These are phyloP conservation scores for Paramuricea clavata DNA, from an alignment of 92 coral and sea anemone species.

Conservation along the genomic window DNA sequence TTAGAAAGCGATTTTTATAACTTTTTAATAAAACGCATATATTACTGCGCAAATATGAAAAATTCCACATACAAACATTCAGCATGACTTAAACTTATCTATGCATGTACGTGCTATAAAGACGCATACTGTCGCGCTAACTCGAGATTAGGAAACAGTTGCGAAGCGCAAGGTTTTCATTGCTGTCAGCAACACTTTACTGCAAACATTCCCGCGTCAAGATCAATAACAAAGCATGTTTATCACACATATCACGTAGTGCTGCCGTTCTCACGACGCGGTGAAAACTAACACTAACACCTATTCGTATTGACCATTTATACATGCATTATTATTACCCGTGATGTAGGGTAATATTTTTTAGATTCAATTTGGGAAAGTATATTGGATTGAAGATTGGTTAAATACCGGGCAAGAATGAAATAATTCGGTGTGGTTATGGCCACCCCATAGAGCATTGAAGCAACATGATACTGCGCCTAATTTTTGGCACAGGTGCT, in stretches of 20 bases:
- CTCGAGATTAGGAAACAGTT: not conserved
- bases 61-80: no score
- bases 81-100: no score
- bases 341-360: not conserved
- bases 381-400: no score
- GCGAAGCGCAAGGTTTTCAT: not conserved
- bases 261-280: not conserved
- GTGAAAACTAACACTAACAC: not conserved
- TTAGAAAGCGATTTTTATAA: not conserved
- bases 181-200: slow-evolving; percentile 8
- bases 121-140: not conserved
- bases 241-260: not conserved
- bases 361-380: not conserved
- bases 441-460: slow-evolving; percentile 20
- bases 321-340: not conserved
- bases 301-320: not conserved
- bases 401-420: not conserved
- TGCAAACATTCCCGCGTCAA: slow-evolving; percentile 2
- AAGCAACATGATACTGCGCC: not conserved
- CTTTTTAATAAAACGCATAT: no score
- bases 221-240: not conserved
- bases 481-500: no score
- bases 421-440: not conserved
- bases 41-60: no score
- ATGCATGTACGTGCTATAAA: not conserved